Evolutionary conservation across 2,797 vertebrate genomes (phyloP).

Genomic region (Myoxocephalus aenaeus): DNA sequence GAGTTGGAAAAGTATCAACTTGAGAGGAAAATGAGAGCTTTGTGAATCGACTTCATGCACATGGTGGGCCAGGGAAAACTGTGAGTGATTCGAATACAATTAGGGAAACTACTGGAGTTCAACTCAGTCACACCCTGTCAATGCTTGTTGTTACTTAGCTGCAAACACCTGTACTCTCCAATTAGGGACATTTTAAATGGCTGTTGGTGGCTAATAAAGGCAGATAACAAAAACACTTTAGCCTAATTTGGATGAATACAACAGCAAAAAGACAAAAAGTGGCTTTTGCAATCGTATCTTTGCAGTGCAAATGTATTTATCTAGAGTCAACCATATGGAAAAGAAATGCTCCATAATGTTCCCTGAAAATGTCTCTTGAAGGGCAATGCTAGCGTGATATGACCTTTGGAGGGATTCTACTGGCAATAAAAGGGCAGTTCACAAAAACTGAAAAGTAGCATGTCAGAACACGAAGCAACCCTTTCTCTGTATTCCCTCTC

Average conservation of each 20-base stretch:
- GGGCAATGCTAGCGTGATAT: conserved; percentile 17
- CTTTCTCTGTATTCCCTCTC: conserved; percentile 21
- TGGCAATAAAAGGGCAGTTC: conserved; percentile 32
- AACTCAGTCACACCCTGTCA: background rate
- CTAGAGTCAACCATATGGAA: background rate
- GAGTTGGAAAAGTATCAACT: background rate
- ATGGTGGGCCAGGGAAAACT: background rate
- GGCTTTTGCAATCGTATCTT: background rate
- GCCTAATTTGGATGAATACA: background rate
- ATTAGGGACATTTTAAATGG: background rate
- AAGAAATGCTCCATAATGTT: background rate
- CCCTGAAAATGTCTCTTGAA: background rate
- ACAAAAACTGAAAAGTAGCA: conserved; percentile 34
- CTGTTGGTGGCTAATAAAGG: background rate
- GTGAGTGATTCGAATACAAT: background rate
- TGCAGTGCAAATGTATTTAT: background rate
- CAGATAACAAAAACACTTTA: background rate
- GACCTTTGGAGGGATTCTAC: conserved; percentile 32
- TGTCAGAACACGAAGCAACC: conserved; percentile 58
- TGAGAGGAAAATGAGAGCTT: background rate
- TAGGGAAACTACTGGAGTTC: background rate
- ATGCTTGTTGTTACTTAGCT: background rate
- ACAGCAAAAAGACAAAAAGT: no score
- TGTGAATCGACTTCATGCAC: background rate
- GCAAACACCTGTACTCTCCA: background rate